phyloP scores from a whole-genome alignment of 2,888 invertebrate genomes.

The Agonum fuliginosum region DNA sequence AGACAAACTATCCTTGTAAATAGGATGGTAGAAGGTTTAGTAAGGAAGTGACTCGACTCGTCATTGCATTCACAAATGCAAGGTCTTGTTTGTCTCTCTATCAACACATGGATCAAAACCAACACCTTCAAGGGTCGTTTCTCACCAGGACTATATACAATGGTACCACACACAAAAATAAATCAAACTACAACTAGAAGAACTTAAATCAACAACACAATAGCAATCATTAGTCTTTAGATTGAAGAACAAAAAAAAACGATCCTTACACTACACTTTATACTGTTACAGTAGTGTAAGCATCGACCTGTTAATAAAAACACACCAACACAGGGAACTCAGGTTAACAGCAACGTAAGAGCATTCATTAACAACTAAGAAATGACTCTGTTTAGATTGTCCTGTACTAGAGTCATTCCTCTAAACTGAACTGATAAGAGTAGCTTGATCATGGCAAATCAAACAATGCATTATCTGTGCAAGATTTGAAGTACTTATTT shows the following conservation, averaged over 20 bases:
- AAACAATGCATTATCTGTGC: no score
- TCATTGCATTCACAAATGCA: slow-evolving; percentile 71
- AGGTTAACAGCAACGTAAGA: no score
- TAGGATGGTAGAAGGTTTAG: neutral
- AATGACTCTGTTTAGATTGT: no score
- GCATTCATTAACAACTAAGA: no score
- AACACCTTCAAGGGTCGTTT: neutral
- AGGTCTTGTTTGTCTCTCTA: slow-evolving; percentile 64
- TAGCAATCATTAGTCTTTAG: slow-evolving; percentile 10
- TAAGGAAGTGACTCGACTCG: slow-evolving; percentile 64
- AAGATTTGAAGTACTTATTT: no score
- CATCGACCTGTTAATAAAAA: no score
- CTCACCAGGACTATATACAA: slow-evolving; percentile 13
- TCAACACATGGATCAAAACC: slow-evolving; percentile 24
- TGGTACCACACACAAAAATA: slow-evolving; percentile 17
- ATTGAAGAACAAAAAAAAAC: neutral
- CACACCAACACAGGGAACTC: no score
- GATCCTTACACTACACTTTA: neutral
- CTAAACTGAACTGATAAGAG: no score
- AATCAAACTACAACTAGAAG: slow-evolving; percentile 10
- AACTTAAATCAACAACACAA: slow-evolving; percentile 10
- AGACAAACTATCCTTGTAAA: neutral
- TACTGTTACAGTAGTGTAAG: no score
- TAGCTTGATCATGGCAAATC: no score
- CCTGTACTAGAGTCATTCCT: no score